phyloP scores from a whole-genome alignment of 2,797 vertebrate genomes.

The Bradypodion pumilum region DNA sequence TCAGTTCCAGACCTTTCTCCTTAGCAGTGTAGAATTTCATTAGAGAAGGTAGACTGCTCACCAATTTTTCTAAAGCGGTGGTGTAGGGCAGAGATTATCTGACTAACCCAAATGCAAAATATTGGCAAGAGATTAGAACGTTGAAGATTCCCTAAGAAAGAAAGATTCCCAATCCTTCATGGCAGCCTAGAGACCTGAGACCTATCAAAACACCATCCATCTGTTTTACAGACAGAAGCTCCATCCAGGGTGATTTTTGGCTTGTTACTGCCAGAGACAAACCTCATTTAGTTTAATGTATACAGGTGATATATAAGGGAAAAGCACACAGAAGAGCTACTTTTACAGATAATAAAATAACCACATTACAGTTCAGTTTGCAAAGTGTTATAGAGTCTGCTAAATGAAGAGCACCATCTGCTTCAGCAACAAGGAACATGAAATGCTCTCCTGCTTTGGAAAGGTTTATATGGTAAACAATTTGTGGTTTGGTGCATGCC shows the following conservation, averaged over 20 bases:
- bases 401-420: neutral
- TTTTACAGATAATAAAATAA: neutral
- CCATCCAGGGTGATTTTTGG: neutral
- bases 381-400: neutral
- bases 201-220: neutral
- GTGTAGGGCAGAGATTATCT: neutral
- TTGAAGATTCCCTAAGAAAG: neutral
- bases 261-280: neutral
- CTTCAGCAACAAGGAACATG: neutral
- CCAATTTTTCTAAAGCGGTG: neutral
- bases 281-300: neutral
- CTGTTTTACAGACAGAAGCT: neutral
- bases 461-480: neutral
- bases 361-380: neutral
- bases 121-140: neutral
- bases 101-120: neutral
- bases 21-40: neutral
- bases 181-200: neutral
- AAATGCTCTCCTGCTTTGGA: neutral
- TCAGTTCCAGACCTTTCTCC: neutral
- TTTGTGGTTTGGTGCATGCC: neutral
- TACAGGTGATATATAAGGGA: neutral
- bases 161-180: neutral
- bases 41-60: neutral
- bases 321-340: neutral